These are phyloP conservation scores for Palaemon carinicauda DNA, from an alignment of 1,140 invertebrate species.

Conservation along the genomic window DNA sequence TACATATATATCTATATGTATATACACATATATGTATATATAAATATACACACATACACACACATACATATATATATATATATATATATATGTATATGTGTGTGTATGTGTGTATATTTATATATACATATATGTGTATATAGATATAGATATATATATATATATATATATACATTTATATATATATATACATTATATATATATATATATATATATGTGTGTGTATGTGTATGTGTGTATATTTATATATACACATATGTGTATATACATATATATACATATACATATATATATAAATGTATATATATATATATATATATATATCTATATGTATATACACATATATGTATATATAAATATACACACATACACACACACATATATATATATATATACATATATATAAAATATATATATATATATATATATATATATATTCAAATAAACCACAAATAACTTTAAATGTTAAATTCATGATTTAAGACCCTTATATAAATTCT, in stretches of 20 bases:
- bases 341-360: constrained; percentile 8
- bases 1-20: constrained; percentile 7
- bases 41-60: neutral
- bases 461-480: too few species aligned
- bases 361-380: neutral
- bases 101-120: neutral
- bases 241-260: constrained; percentile 15
- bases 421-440: constrained; percentile 1
- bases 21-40: neutral
- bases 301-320: neutral
- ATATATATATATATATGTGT: neutral
- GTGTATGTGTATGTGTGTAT: constrained; percentile 7
- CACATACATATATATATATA: constrained; percentile 9
- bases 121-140: neutral
- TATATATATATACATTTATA: neutral
- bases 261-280: neutral
- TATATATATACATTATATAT: neutral
- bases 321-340: constrained; percentile 6
- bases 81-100: constrained; percentile 11
- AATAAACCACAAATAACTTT: too few species aligned
- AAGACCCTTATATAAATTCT: too few species aligned
- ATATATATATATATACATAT: constrained; percentile 21
- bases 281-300: constrained; percentile 3
- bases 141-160: neutral
- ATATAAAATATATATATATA: constrained; percentile 20